Conservation (phyloP, 2,888 invertebrate genomes). For the Nysson spinosus region DNA sequence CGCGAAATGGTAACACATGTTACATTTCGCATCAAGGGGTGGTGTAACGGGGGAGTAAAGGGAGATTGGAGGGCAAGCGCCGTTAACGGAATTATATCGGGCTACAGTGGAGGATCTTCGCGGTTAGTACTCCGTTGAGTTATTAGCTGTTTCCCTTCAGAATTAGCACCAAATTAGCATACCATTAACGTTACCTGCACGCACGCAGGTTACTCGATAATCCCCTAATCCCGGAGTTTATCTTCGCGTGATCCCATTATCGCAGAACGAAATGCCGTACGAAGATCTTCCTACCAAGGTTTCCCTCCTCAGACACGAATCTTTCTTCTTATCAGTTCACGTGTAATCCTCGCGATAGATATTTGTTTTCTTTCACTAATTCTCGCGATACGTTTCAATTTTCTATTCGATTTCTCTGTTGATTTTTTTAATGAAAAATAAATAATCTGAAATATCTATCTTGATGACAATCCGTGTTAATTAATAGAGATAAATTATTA, state of each 20-base stretch:
- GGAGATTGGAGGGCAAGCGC: constrained; percentile 14
- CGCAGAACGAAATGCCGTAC: constrained; percentile 36
- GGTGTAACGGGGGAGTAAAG: no score
- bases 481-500: no score
- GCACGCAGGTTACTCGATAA: constrained; percentile 60
- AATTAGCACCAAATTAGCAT: constrained; percentile 68
- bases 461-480: no score
- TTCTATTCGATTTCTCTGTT: no score
- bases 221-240: constrained; percentile 58
- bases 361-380: no score
- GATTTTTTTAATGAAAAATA: no score
- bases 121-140: constrained; percentile 54
- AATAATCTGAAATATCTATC: no score
- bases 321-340: no score
- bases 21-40: constrained; percentile 31
- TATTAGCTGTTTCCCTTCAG: constrained; percentile 66
- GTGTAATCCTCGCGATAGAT: no score
- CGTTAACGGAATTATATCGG: constrained; percentile 44
- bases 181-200: constrained; percentile 58
- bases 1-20: constrained; percentile 27
- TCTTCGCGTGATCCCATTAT: constrained; percentile 61
- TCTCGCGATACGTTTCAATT: no score
- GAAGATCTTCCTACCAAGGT: constrained; percentile 15
- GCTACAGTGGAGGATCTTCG: constrained; percentile 34
- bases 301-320: constrained; percentile 28